phyloP scores from a whole-genome alignment of 2,888 invertebrate genomes.

The Meteorus cinctellus region DNA sequence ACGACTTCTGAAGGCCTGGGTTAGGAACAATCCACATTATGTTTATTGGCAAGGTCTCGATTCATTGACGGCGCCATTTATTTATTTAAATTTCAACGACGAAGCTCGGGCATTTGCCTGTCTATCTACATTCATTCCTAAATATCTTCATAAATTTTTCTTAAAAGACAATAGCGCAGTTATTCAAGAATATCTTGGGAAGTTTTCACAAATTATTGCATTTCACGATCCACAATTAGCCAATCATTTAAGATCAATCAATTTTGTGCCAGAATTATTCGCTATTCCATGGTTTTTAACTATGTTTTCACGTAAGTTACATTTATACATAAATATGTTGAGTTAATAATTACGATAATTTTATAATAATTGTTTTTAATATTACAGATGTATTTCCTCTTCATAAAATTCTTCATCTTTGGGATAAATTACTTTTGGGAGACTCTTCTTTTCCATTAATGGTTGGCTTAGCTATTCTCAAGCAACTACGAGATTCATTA shows the following conservation, averaged over 20 bases:
- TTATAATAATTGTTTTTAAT: conserved; percentile 33
- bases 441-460: conserved; percentile 95
- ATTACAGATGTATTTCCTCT: conserved; percentile 95
- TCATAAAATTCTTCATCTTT: conserved; percentile 97
- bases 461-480: conserved; percentile 94
- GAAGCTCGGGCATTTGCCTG: conserved; percentile 97
- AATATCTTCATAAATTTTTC: conserved; percentile 97
- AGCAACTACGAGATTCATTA: conserved; percentile 88
- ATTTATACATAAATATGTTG: not conserved
- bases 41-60: conserved; percentile 99
- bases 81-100: conserved; percentile 96
- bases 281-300: conserved; percentile 99
- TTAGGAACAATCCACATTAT: conserved; percentile 93
- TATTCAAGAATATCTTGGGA: conserved; percentile 97
- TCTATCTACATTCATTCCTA: conserved; percentile 95
- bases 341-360: conserved; percentile 23
- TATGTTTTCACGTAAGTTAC: conserved; percentile 95
- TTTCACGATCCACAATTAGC: conserved; percentile 96
- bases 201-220: conserved; percentile 96
- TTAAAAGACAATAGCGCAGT: conserved; percentile 96
- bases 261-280: conserved; percentile 97
- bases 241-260: conserved; percentile 92
- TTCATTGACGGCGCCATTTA: conserved; percentile 97
- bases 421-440: conserved; percentile 96
- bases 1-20: conserved; percentile 96